Evolutionary conservation across 2,888 invertebrate genomes (phyloP).

Genomic region (Ichneumon xanthorius): DNA sequence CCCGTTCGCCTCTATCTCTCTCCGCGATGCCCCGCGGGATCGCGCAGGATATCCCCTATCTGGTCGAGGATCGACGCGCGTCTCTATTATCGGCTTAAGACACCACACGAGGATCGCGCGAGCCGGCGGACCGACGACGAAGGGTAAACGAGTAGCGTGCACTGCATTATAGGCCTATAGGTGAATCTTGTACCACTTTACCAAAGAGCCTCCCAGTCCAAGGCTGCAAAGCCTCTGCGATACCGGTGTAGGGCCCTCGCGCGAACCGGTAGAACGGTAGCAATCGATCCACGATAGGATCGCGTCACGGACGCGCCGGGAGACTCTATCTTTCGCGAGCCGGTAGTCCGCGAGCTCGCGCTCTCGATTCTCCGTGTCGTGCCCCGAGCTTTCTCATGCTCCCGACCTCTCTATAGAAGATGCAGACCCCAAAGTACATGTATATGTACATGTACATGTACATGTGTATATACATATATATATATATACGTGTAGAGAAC

Average conservation of each 20-base stretch:
- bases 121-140: conserved; percentile 43
- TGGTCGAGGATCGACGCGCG: conserved; percentile 65
- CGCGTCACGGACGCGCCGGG: conserved; percentile 74
- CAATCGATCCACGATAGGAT: conserved; percentile 73
- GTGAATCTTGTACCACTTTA: conserved; percentile 42
- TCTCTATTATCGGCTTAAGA: conserved; percentile 70
- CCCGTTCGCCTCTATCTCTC: conserved; percentile 4
- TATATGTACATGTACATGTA: neutral
- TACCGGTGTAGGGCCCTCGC: conserved; percentile 18
- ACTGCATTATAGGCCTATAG: conserved; percentile 46
- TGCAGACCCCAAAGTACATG: conserved; percentile 7
- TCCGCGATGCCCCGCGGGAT: conserved; percentile 51
- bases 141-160: conserved; percentile 50
- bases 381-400: conserved; percentile 69
- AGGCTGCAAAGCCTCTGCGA: neutral
- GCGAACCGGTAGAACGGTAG: conserved; percentile 69
- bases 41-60: conserved; percentile 56
- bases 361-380: conserved; percentile 67
- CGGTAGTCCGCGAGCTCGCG: conserved; percentile 61
- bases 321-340: conserved; percentile 66
- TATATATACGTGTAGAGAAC: neutral
- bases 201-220: conserved; percentile 20
- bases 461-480: neutral
- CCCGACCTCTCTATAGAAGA: conserved; percentile 50
- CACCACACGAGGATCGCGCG: conserved; percentile 59